Evolutionary conservation across 1,140 invertebrate species (phyloP), one percentile per base, ranked within the genome.

Genomic region (Lucilia sericata): DNA sequence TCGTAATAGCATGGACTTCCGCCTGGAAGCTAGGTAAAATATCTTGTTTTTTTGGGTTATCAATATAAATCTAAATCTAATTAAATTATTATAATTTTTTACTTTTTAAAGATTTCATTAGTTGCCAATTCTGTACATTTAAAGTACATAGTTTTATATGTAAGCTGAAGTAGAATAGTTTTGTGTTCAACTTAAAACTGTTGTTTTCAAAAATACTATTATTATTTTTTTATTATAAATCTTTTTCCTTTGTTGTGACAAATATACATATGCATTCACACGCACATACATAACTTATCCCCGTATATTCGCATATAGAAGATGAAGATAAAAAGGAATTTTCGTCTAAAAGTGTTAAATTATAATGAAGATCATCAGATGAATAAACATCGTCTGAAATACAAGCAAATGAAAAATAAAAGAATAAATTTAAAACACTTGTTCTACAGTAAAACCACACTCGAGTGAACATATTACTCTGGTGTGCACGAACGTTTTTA

Each of bases 331-430:
- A 51, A 51, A 49, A 80, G 42, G 76, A 80, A 80, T 80, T 49
- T 80, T 49, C 49, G 10, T 25, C 19, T 60, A 21, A 80, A 80
- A 80, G 76, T 80, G 76, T 80, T 80, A 80, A 80, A 80, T 80
- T 80, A 80, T 80, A 47, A 51, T 80, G 76, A 80, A 49, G 76
- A 80, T 80, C 76, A 80, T n/a, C 42, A 80, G 42, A 80, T 80
- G 76, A 80, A 80, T 80, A 80, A 80, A 80, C 76, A 80, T 21
- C 17, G 13, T 17, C n/a, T n/a, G 55, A 60, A 60, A 60, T 60
- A n/a, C n/a, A 17, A 60, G 14, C 14, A 17, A 30, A 30, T 3
- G 25, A 30, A 30, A 30, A 30, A 3, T 2, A 30, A 30, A 30
- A 30, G n/a, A 17, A 17, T 60, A 12, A n/a, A 70, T 21, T 8